A percentile compares a stretch with the other conserved stretches of the same genome.
phyloP scores from a whole-genome alignment of 1,140 invertebrate genomes.

The Diorhabda elongata region DNA sequence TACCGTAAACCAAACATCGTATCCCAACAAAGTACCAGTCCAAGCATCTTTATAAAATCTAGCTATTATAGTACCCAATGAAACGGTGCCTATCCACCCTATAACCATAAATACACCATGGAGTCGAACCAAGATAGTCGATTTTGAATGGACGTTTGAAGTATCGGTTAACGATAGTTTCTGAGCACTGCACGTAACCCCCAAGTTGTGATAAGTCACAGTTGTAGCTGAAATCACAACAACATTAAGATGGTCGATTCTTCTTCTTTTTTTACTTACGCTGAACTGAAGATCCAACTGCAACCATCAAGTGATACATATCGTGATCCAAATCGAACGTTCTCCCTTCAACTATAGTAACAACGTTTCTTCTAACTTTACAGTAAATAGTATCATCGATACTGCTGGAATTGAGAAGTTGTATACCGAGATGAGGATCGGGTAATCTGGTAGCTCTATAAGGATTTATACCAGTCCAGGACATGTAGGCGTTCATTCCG shows the following conservation, averaged over 20 bases:
- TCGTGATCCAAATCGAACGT: slow-evolving; percentile 68
- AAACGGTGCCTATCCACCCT: slow-evolving; percentile 87
- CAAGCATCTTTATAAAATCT: slow-evolving; percentile 90
- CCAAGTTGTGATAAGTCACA: slow-evolving; percentile 63
- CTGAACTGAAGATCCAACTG: slow-evolving; percentile 60
- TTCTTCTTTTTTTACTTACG: slow-evolving; percentile 45
- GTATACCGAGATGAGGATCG: slow-evolving; percentile 59
- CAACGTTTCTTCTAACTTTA: slow-evolving; percentile 62
- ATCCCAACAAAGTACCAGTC: slow-evolving; percentile 76
- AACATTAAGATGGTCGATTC: not conserved
- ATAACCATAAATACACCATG: slow-evolving; percentile 86
- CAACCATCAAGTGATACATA: slow-evolving; percentile 70
- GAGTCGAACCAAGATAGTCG: slow-evolving; percentile 66
- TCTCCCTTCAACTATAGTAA: slow-evolving; percentile 58
- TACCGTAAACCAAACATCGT: slow-evolving; percentile 92
- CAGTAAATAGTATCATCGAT: slow-evolving; percentile 72
- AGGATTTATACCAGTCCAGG: slow-evolving; percentile 56
- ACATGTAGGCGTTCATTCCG: slow-evolving; percentile 63
- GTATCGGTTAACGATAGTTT: slow-evolving; percentile 61
- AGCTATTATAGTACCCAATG: slow-evolving; percentile 82
- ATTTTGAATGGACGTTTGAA: slow-evolving; percentile 57
- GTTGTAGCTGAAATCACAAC: slow-evolving; percentile 48
- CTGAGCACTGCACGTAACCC: slow-evolving; percentile 54
- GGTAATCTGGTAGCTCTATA: slow-evolving; percentile 47
- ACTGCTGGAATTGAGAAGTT: slow-evolving; percentile 57